A percentile compares a stretch with the other conserved stretches of the same genome.
These are phyloP conservation scores for Cantharis lateralis DNA, from an alignment of 2,888 invertebrate genomes.

Conservation along the genomic window DNA sequence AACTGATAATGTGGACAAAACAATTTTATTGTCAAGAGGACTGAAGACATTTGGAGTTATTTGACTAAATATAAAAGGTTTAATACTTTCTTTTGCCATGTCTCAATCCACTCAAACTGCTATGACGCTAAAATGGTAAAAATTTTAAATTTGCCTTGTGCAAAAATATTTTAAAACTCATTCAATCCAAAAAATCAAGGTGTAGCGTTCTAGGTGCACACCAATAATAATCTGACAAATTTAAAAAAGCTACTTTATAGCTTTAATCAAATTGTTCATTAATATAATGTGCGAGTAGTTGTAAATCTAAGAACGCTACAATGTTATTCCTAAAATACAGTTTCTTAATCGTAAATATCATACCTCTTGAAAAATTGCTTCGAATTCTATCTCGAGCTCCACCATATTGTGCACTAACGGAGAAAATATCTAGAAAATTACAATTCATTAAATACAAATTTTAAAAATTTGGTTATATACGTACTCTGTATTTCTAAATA, in stretches of 20 bases:
- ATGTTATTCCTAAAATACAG: background rate
- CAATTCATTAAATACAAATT: background rate
- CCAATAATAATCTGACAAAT: background rate
- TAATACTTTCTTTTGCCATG: background rate
- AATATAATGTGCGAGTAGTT: background rate
- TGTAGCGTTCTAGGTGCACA: background rate
- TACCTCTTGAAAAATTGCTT: constrained; percentile 6
- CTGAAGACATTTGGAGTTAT: background rate
- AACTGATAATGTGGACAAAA: background rate
- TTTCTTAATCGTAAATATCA: background rate
- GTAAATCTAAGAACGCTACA: background rate
- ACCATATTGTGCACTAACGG: constrained; percentile 4
- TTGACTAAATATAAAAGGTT: background rate
- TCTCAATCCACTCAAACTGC: background rate
- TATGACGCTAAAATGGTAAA: background rate
- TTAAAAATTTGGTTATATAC: constrained; percentile 1
- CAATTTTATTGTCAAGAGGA: background rate
- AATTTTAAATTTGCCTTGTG: background rate
- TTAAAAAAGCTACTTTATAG: background rate
- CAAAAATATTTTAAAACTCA: background rate
- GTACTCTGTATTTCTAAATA: constrained; percentile 12
- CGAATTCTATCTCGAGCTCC: constrained; percentile 10
- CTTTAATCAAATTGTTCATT: background rate
- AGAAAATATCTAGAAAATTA: background rate
- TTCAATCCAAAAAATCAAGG: too few species aligned